Evolutionary conservation across 2,888 invertebrate genomes (phyloP).

Genomic region (Epicampocera succincta): DNA sequence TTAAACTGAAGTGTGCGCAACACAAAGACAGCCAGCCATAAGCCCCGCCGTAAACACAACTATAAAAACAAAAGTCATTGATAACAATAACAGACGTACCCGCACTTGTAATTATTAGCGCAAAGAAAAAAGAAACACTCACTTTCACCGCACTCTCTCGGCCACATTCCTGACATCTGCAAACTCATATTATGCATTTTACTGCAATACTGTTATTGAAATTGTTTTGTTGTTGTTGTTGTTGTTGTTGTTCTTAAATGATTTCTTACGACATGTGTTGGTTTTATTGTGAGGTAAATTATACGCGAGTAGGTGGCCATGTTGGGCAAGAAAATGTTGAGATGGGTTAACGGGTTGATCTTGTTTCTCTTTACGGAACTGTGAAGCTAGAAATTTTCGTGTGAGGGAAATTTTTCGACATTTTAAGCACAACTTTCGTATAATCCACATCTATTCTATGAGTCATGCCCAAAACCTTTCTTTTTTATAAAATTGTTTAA

Average conservation of each 20-base stretch:
- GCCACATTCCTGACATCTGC: too few species aligned
- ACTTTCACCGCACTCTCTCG: slow-evolving; percentile 10
- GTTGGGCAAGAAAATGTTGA: too few species aligned
- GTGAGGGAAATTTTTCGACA: too few species aligned
- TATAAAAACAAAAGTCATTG: slow-evolving; percentile 49
- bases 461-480: too few species aligned
- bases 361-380: too few species aligned
- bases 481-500: too few species aligned
- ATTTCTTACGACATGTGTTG: slow-evolving; percentile 58
- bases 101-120: background rate
- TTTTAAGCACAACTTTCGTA: too few species aligned
- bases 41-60: slow-evolving; percentile 61
- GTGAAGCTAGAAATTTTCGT: too few species aligned
- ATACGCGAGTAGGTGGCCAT: background rate
- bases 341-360: too few species aligned
- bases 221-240: slow-evolving; percentile 41
- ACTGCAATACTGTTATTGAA: slow-evolving; percentile 30
- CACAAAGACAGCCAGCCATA: slow-evolving; percentile 46
- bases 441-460: too few species aligned
- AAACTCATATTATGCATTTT: background rate
- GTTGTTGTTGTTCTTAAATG: slow-evolving; percentile 45
- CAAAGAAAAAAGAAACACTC: background rate
- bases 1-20: slow-evolving; percentile 33
- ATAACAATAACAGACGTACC: slow-evolving; percentile 23
- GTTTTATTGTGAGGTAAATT: slow-evolving; percentile 8